phyloP scores from a whole-genome alignment of 2,113 vertebrate genomes.

The Trichechus manatus region DNA sequence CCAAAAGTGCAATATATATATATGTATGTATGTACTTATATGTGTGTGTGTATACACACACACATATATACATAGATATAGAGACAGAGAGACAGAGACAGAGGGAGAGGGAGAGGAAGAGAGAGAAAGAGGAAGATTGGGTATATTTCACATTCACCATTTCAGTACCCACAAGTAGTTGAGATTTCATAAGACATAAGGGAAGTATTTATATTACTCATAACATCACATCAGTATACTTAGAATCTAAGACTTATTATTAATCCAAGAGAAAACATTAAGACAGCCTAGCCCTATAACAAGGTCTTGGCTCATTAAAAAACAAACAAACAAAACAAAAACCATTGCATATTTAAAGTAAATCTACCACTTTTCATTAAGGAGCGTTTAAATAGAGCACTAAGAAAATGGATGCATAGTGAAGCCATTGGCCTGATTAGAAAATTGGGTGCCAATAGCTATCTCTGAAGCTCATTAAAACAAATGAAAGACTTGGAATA shows the following conservation, averaged over 20 bases:
- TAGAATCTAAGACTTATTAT: conserved; percentile 14
- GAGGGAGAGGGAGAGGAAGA: too few species aligned
- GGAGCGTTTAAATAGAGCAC: conserved; percentile 57
- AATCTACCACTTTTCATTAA: conserved; percentile 55
- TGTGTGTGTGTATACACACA: too few species aligned
- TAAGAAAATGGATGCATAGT: conserved; percentile 56
- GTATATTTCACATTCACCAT: neutral
- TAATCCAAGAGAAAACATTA: conserved; percentile 31
- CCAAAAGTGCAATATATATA: neutral
- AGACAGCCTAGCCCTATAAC: conserved; percentile 16
- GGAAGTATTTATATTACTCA: neutral
- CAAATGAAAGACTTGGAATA: conserved; percentile 76
- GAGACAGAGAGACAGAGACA: too few species aligned
- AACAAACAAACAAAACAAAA: neutral
- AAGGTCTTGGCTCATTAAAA: conserved; percentile 59
- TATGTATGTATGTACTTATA: too few species aligned
- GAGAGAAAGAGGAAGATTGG: neutral
- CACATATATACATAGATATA: too few species aligned
- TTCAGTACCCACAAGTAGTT: conserved; percentile 30
- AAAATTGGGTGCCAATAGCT: conserved; percentile 73
- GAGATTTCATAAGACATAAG: conserved; percentile 40
- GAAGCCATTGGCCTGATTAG: conserved; percentile 72
- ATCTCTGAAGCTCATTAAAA: conserved; percentile 83
- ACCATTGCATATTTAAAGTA: conserved; percentile 50
- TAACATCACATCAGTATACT: neutral